These are phyloP conservation scores for Seira ritae DNA, from an alignment of 2,888 invertebrate genomes.

Conservation along the genomic window DNA sequence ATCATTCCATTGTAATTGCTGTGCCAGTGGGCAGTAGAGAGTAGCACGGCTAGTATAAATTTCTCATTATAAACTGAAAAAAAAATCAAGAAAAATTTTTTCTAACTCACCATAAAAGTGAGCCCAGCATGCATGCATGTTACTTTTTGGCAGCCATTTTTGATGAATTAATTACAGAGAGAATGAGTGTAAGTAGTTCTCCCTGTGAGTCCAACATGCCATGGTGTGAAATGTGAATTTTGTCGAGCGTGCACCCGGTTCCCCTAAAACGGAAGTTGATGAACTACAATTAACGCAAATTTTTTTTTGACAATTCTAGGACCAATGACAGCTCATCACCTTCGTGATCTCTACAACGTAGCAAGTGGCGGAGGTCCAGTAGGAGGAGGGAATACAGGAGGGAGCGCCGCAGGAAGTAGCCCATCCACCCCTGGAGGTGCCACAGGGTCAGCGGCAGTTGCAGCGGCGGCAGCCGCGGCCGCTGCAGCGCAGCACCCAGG, in stretches of 20 bases:
- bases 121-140: slow-evolving; percentile 9
- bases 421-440: slow-evolving; percentile 31
- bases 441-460: slow-evolving; percentile 37
- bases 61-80: background rate
- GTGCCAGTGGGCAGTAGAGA: background rate
- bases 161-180: slow-evolving; percentile 49
- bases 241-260: slow-evolving; percentile 15
- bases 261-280: background rate
- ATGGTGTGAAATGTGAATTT: background rate
- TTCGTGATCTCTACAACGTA: slow-evolving; percentile 72
- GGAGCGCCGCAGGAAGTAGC: slow-evolving; percentile 37
- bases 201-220: slow-evolving; percentile 16
- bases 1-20: slow-evolving; percentile 35
- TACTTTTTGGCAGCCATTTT: slow-evolving; percentile 41
- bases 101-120: background rate
- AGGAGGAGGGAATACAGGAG: slow-evolving; percentile 48
- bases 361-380: slow-evolving; percentile 61
- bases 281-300: background rate
- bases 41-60: background rate
- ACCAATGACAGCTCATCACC: slow-evolving; percentile 73
- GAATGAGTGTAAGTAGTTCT: background rate
- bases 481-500: slow-evolving; percentile 34
- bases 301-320: slow-evolving; percentile 54
- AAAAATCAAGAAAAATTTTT: background rate
- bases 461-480: slow-evolving; percentile 51